A percentile compares a stretch with the other conserved stretches of the same genome.
phyloP scores from a whole-genome alignment of 2,113 vertebrate species.

The Synchiropus splendidus region DNA sequence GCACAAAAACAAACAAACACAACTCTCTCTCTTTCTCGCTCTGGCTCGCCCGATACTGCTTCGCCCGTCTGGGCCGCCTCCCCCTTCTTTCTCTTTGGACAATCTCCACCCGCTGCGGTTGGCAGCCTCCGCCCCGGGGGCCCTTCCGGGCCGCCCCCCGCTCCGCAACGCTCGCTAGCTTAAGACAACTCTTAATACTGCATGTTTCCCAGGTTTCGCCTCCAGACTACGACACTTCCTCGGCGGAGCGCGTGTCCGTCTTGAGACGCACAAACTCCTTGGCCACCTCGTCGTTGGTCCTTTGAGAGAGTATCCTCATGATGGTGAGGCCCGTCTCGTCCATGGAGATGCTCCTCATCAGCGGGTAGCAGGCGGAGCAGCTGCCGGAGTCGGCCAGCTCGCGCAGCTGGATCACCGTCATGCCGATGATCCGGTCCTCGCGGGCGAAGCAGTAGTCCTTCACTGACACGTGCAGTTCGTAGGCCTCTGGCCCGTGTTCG shows the following conservation, averaged over 20 bases:
- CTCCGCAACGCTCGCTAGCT: slow-evolving; percentile 12
- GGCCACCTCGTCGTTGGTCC: slow-evolving; percentile 90
- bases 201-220: slow-evolving; percentile 7
- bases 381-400: slow-evolving; percentile 75
- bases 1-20: slow-evolving; percentile 75
- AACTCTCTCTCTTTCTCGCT: slow-evolving; percentile 30
- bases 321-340: slow-evolving; percentile 95
- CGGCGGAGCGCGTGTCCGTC: slow-evolving; percentile 80
- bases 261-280: slow-evolving; percentile 97
- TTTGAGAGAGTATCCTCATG: slow-evolving; percentile 93
- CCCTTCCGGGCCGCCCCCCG: too few species aligned
- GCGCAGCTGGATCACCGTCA: slow-evolving; percentile 88
- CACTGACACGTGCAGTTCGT: slow-evolving; percentile 89
- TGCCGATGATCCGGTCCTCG: slow-evolving; percentile 86
- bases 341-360: slow-evolving; percentile 76
- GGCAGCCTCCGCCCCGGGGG: slow-evolving; percentile 18
- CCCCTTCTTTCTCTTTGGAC: slow-evolving; percentile 40
- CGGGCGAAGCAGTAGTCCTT: slow-evolving; percentile 98
- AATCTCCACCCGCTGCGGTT: slow-evolving; percentile 26
- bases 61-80: slow-evolving; percentile 19
- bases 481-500: slow-evolving; percentile 78
- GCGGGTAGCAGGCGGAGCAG: slow-evolving; percentile 75
- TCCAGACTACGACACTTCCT: slow-evolving; percentile 72
- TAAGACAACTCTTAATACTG: slow-evolving; percentile 46
- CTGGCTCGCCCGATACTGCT: slow-evolving; percentile 2